Percentiles rank a stretch among this genome's conserved stretches.
Evolutionary conservation across 2,113 vertebrate genomes (phyloP).

Genomic region (Percina caprodes): DNA sequence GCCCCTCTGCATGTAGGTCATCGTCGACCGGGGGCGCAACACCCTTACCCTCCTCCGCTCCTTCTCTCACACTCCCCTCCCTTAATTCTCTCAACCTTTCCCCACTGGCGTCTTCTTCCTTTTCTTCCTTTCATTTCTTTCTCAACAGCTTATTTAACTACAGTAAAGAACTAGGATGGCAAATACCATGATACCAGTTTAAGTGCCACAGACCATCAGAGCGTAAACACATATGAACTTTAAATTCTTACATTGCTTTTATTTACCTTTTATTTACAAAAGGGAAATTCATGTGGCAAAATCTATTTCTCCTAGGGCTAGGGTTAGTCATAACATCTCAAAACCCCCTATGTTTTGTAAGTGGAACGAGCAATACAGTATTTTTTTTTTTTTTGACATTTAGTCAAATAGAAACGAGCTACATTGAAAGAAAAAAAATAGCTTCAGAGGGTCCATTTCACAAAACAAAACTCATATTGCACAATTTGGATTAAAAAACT

Average conservation of each 20-base stretch:
- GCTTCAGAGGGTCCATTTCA: background rate
- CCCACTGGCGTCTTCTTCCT: background rate
- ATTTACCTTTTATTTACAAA: background rate
- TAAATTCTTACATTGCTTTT: background rate
- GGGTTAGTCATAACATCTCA: no score
- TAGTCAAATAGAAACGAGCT: background rate
- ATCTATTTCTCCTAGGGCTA: background rate
- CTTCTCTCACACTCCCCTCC: constrained; percentile 2
- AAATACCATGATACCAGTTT: background rate
- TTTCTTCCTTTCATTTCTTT: background rate
- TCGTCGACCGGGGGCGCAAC: constrained; percentile 36
- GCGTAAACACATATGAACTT: background rate
- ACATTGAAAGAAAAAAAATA: background rate
- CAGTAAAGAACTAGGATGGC: background rate
- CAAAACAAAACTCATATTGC: background rate
- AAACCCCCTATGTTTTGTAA: background rate
- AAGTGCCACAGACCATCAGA: background rate
- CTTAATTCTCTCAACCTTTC: constrained; percentile 30
- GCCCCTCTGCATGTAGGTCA: constrained; percentile 79
- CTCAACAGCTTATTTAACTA: background rate
- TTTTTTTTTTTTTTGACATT: background rate
- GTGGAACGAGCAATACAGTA: background rate
- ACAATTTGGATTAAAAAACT: background rate
- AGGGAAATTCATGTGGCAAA: background rate
- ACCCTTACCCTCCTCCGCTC: constrained; percentile 26